A percentile compares a stretch with the other conserved stretches of the same genome.
phyloP scores from a whole-genome alignment of 2,888 invertebrate genomes.

The Auanema sp. region DNA sequence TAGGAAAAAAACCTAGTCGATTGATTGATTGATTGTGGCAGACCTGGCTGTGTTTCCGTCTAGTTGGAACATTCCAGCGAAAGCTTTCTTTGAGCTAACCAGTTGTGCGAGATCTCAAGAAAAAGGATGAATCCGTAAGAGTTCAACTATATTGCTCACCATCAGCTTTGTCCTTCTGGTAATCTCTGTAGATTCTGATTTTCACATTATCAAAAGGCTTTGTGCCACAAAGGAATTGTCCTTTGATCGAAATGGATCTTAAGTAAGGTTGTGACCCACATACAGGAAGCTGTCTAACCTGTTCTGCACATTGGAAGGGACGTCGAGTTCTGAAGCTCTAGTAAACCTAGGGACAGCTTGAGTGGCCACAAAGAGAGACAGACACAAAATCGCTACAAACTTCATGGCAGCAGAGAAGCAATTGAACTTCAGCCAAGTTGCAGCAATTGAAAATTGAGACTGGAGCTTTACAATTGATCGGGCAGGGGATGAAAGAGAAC shows the following conservation, averaged over 20 bases:
- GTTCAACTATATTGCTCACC: conserved; percentile 13
- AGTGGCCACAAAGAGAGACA: neutral
- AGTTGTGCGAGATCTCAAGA: conserved; percentile 34
- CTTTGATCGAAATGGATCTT: conserved; percentile 38
- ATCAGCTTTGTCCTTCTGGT: conserved; percentile 32
- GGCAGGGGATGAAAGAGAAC: neutral
- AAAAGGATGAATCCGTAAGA: neutral
- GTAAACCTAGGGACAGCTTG: neutral
- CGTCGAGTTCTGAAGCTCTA: conserved; percentile 24
- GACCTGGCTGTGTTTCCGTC: conserved; percentile 38
- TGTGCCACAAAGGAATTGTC: conserved; percentile 35
- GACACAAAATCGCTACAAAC: neutral
- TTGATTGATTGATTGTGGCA: neutral
- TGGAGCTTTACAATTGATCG: neutral
- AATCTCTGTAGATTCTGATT: conserved; percentile 32
- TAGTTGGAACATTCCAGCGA: conserved; percentile 40
- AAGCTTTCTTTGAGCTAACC: conserved; percentile 31
- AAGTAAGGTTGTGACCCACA: neutral
- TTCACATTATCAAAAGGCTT: conserved; percentile 39
- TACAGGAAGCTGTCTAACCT: conserved; percentile 16
- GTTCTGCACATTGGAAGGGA: conserved; percentile 33
- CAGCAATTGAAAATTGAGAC: neutral
- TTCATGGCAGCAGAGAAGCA: neutral
- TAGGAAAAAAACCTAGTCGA: conserved; percentile 2
- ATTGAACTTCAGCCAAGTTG: neutral